Base-by-base conservation (phyloP, 2,888 invertebrate genomes). In the Timandra comae region DNA sequence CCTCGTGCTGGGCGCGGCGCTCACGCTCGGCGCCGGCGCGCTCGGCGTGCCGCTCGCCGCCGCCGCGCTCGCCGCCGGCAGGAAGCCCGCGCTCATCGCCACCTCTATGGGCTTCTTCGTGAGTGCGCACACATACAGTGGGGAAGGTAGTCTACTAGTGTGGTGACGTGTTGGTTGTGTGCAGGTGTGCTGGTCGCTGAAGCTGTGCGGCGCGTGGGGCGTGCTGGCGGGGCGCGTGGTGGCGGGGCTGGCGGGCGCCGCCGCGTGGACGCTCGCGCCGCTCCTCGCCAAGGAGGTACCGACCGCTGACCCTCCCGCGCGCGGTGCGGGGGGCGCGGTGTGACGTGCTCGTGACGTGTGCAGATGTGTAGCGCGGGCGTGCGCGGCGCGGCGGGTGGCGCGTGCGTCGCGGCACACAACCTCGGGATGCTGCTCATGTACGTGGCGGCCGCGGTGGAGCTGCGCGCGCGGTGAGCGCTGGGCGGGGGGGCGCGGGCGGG, bases 111-210 rank as follows among this genome's bases (percentile, higher is more conserved):
- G 63, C 3, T 77, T 77, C 22, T 55, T 65, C 41, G 77, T 77
- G 9, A 48, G 61, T 55, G 12, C 19, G 3, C 2, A 28, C 32
- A 8, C 8, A 5, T 4, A n/a, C 8, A 1, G 2, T 4, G 7
- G 21, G 7, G n/a, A 3, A 7, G 7, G 21, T 20, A 22, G n/a
- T 8, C 7, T 20, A 8, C 22, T 22, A 4, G 22, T 3, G 22
- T 22, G 9, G 9, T 8, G 9, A 20, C 20, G 1, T 20, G 2
- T 20, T 8, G 11, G 21, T 32, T 7, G 4, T 9, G 22, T 38
- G 10, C 60, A 76, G 78, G 45, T 63, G 33, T 74, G 79, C 54
- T 79, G 79, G 79, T 43, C 69, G 35, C 52, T 78, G 52, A 77
- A 73, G 60, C 52, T 78, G 45, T 47, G 33, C 13, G 70, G 69